These are phyloP conservation scores for Agrypnia vestita DNA, from an alignment of 1,140 invertebrate species.

Conservation along the genomic window DNA sequence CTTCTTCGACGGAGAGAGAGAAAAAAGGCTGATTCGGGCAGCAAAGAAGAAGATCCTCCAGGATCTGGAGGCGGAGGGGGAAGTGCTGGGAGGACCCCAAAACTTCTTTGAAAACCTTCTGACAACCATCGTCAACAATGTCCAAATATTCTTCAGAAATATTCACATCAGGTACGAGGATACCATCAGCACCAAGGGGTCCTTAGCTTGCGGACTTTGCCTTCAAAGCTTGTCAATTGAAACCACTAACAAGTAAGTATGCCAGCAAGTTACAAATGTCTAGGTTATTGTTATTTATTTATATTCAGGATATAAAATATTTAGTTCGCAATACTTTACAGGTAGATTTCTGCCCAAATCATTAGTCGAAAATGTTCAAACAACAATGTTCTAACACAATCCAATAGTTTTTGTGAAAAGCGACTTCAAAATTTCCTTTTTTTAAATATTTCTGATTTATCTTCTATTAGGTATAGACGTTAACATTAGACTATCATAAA, in stretches of 20 bases:
- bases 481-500: too few relatives aligned
- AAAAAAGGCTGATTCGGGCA: slow-evolving; percentile 81
- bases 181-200: slow-evolving; percentile 77
- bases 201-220: slow-evolving; percentile 85
- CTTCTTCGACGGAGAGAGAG: slow-evolving; percentile 82
- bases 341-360: too few relatives aligned
- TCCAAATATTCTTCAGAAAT: slow-evolving; percentile 86
- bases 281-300: too few relatives aligned
- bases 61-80: slow-evolving; percentile 72
- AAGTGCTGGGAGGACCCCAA: slow-evolving; percentile 71
- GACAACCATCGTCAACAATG: slow-evolving; percentile 84
- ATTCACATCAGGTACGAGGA: slow-evolving; percentile 91
- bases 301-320: too few relatives aligned
- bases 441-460: too few relatives aligned
- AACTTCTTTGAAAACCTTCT: slow-evolving; percentile 83
- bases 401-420: too few relatives aligned
- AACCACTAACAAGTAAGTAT: slow-evolving; percentile 83
- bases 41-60: slow-evolving; percentile 78
- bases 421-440: too few relatives aligned
- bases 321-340: too few relatives aligned
- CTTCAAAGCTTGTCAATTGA: slow-evolving; percentile 85
- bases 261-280: too few relatives aligned
- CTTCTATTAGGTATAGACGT: too few relatives aligned
- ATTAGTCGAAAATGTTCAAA: too few relatives aligned
- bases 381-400: too few relatives aligned